Conservation (phyloP, 2,797 vertebrate genomes). For the Myotis planiceps region DNA sequence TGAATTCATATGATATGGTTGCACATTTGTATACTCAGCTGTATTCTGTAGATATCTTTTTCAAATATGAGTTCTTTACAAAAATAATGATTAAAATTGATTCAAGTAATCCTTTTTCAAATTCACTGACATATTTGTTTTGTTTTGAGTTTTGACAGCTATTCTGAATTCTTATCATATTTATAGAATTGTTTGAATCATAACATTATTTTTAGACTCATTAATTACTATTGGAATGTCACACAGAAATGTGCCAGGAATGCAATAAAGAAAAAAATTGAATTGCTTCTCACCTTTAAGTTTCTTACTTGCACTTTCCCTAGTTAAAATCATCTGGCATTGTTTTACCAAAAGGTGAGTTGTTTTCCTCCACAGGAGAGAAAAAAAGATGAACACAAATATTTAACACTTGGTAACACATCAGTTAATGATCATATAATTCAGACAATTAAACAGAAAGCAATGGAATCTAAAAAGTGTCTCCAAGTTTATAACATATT, state of each 20-base stretch:
- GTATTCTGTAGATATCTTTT: neutral
- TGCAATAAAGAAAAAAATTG: neutral
- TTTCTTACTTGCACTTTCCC: neutral
- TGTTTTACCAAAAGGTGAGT: slow-evolving; percentile 25
- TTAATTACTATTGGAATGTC: slow-evolving; percentile 49
- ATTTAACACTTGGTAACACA: slow-evolving; percentile 66
- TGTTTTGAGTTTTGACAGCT: slow-evolving; percentile 51
- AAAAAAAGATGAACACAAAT: neutral
- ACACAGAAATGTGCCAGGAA: neutral
- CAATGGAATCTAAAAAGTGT: slow-evolving; percentile 58
- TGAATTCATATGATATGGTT: neutral
- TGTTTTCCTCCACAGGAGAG: neutral
- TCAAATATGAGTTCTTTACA: slow-evolving; percentile 6
- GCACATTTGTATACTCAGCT: neutral
- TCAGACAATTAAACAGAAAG: slow-evolving; percentile 59
- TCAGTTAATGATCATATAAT: slow-evolving; percentile 71
- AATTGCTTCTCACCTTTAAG: neutral
- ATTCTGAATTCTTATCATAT: slow-evolving; percentile 53
- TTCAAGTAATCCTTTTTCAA: slow-evolving; percentile 27
- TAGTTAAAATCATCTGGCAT: neutral
- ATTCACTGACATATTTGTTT: slow-evolving; percentile 55
- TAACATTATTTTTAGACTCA: slow-evolving; percentile 62
- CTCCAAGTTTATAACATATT: slow-evolving; percentile 70
- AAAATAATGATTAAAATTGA: slow-evolving; percentile 42
- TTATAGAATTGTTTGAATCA: slow-evolving; percentile 50